Evolutionary conservation across 2,797 vertebrate genomes (phyloP).

Genomic region (Merluccius polli): DNA sequence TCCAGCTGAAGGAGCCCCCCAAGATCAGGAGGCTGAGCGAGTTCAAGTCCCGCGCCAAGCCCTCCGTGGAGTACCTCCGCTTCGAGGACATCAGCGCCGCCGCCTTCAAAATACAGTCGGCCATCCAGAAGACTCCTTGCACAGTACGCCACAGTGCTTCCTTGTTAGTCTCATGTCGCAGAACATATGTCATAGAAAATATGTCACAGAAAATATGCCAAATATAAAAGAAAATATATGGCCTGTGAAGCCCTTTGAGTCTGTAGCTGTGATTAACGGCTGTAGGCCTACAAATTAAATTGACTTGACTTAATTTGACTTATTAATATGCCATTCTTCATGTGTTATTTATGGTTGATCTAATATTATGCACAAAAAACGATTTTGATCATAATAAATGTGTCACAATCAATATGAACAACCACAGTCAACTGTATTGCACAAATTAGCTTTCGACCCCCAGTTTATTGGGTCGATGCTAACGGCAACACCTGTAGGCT

Average conservation of each 20-base stretch:
- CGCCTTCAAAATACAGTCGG: constrained; percentile 82
- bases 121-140: constrained; percentile 86
- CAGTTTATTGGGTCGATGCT: background rate
- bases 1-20: constrained; percentile 65
- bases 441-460: background rate
- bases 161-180: background rate
- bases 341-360: background rate
- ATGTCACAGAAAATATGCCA: too few relatives aligned
- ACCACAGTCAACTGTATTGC: background rate
- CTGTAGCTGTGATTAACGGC: background rate
- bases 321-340: background rate
- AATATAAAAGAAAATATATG: too few relatives aligned
- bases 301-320: background rate
- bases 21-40: constrained; percentile 62
- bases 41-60: constrained; percentile 53
- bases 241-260: background rate
- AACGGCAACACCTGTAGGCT: background rate
- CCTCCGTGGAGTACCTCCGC: constrained; percentile 69
- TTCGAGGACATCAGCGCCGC: constrained; percentile 89
- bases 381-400: background rate
- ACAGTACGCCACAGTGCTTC: constrained; percentile 66
- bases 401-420: background rate
- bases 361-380: background rate
- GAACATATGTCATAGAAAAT: too few relatives aligned
- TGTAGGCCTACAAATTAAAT: background rate